phyloP scores from a whole-genome alignment of 2,113 vertebrate species.

The Gobiocypris rarus region DNA sequence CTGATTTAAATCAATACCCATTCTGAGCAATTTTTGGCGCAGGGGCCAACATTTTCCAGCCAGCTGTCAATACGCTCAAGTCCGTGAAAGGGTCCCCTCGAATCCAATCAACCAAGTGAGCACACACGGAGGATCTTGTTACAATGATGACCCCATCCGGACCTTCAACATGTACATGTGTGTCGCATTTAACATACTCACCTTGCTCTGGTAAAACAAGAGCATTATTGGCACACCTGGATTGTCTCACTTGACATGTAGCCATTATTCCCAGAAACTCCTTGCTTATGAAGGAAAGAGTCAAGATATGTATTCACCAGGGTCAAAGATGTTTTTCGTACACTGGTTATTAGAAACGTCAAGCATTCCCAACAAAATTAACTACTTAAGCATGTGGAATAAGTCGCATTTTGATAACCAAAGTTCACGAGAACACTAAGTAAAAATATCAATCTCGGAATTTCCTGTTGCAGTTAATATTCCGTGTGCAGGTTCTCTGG shows the following conservation, averaged over 20 bases:
- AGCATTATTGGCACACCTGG: constrained; percentile 43
- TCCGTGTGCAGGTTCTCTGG: constrained; percentile 52
- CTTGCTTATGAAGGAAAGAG: neutral
- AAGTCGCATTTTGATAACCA: constrained; percentile 42
- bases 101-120: constrained; percentile 22
- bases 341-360: constrained; percentile 2
- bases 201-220: constrained; percentile 38
- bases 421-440: constrained; percentile 52
- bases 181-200: constrained; percentile 33
- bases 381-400: constrained; percentile 7
- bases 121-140: constrained; percentile 43
- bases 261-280: constrained; percentile 26
- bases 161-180: constrained; percentile 36
- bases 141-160: constrained; percentile 41
- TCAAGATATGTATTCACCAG: neutral
- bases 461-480: constrained; percentile 73
- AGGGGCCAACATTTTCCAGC: constrained; percentile 17
- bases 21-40: constrained; percentile 27
- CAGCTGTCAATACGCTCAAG: constrained; percentile 36
- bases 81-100: constrained; percentile 23
- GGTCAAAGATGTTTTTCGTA: neutral
- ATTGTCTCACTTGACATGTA: neutral
- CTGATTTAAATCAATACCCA: constrained; percentile 50
- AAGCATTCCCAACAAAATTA: neutral
- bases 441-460: constrained; percentile 68